phyloP scores from a whole-genome alignment of 2,113 vertebrate genomes.

The Pandion haliaetus region DNA sequence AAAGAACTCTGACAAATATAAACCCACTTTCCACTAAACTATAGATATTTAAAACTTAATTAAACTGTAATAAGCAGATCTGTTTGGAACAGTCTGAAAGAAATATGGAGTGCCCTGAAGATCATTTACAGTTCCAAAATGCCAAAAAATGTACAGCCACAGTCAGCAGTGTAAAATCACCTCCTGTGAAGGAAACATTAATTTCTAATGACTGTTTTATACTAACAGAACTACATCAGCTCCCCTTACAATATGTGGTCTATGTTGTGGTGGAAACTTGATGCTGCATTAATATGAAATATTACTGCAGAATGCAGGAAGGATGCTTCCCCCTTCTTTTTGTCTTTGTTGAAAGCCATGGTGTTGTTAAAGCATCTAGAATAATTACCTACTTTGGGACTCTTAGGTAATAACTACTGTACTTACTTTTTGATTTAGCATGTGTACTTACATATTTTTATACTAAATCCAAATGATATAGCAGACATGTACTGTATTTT shows the following conservation, averaged over 20 bases:
- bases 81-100: not conserved
- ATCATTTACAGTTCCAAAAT: not conserved
- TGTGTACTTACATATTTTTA: not conserved
- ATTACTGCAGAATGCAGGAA: not conserved
- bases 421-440: not conserved
- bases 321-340: not conserved
- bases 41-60: not conserved
- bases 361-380: not conserved
- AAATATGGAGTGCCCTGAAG: not conserved
- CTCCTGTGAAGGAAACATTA: not conserved
- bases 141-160: not conserved
- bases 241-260: not conserved
- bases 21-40: not conserved
- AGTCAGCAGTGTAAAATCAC: not conserved
- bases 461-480: not conserved
- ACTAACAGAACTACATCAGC: not conserved
- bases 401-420: not conserved
- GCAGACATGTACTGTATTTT: not conserved
- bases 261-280: not conserved
- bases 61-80: not conserved
- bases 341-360: not conserved
- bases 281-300: not conserved
- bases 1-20: not conserved
- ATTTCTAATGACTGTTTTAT: not conserved
- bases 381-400: not conserved